Conservation (phyloP, 2,113 vertebrate genomes). For the Emydocephalus ijimae region DNA sequence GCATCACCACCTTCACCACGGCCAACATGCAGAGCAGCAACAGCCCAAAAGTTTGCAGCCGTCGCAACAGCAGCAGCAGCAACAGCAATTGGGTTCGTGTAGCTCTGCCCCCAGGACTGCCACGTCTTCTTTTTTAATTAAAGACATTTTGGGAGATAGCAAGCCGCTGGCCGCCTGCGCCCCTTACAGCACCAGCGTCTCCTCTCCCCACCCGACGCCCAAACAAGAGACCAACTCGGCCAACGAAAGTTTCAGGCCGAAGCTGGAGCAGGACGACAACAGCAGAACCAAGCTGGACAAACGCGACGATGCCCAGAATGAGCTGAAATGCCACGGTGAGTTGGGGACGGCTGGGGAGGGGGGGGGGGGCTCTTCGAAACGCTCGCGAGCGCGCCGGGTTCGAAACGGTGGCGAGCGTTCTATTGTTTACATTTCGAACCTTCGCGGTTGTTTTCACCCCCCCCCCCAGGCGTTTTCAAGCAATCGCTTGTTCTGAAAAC, state of each 20-base stretch:
- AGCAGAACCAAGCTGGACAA: constrained; percentile 87
- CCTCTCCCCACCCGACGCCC: constrained; percentile 89
- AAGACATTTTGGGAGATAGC: constrained; percentile 98
- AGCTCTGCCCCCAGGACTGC: constrained; percentile 88
- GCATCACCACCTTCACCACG: constrained; percentile 79
- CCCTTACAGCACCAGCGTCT: constrained; percentile 94
- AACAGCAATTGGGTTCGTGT: constrained; percentile 76
- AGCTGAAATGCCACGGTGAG: constrained; percentile 95
- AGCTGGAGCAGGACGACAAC: constrained; percentile 91
- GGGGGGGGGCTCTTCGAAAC: too few species aligned
- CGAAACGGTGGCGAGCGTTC: neutral
- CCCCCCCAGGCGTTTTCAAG: too few species aligned
- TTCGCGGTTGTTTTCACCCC: neutral
- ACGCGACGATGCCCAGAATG: constrained; percentile 85
- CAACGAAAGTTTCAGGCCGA: constrained; percentile 90
- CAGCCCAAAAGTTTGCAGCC: constrained; percentile 73
- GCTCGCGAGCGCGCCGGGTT: neutral
- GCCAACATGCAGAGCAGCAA: constrained; percentile 70
- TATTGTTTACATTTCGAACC: neutral
- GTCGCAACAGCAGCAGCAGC: constrained; percentile 66
- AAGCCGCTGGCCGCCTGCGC: constrained; percentile 97
- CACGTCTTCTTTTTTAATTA: constrained; percentile 97
- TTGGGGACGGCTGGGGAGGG: neutral
- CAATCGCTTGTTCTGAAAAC: neutral
- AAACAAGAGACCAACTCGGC: constrained; percentile 84